phyloP scores from a whole-genome alignment of 1,140 invertebrate genomes.

The Brachystomella parvula region DNA sequence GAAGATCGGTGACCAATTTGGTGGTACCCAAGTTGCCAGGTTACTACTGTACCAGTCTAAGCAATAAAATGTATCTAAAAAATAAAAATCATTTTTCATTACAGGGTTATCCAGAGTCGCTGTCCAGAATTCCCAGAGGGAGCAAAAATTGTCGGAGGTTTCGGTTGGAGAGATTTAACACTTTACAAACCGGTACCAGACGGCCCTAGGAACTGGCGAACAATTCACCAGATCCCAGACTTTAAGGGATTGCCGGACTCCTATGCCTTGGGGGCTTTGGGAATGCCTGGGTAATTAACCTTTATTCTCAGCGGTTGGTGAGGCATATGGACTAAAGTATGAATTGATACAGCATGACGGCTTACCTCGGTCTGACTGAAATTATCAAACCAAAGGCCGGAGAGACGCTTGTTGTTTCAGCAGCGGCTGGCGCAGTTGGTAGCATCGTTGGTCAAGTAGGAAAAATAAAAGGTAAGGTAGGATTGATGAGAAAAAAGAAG shows the following conservation, averaged over 20 bases:
- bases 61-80: background rate
- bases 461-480: constrained; percentile 51
- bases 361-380: constrained; percentile 64
- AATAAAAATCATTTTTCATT: background rate
- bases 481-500: background rate
- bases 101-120: constrained; percentile 8
- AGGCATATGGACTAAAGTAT: background rate
- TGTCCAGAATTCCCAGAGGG: constrained; percentile 12
- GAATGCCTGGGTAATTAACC: constrained; percentile 29
- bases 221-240: constrained; percentile 49
- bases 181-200: constrained; percentile 20
- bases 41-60: background rate
- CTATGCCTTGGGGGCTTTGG: constrained; percentile 45
- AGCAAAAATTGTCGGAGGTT: constrained; percentile 4
- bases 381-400: constrained; percentile 59
- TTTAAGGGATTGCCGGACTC: constrained; percentile 50
- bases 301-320: too few species aligned
- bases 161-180: constrained; percentile 23
- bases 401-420: constrained; percentile 49
- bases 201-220: constrained; percentile 13
- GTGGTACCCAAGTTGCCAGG: constrained; percentile 10
- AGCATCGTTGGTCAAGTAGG: constrained; percentile 64
- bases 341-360: constrained; percentile 45
- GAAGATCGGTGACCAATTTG: constrained; percentile 12
- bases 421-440: constrained; percentile 51